Conservation (phyloP, 2,888 invertebrate genomes). For the Siphlonurus alternatus region DNA sequence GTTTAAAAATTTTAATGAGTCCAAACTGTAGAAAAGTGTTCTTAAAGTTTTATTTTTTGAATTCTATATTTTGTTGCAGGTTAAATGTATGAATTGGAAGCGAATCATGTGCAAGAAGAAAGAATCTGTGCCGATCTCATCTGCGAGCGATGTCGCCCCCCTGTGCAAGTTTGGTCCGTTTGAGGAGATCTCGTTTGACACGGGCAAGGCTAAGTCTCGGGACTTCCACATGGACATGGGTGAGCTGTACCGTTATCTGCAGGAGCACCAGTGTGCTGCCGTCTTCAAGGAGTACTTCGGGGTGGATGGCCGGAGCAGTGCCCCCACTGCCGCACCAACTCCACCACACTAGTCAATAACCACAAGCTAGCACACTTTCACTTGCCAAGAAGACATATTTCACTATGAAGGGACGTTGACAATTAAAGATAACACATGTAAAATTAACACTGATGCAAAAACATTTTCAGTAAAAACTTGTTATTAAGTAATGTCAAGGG, state of each 20-base stretch:
- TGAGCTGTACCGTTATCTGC: conserved; percentile 56
- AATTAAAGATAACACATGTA: too few species aligned
- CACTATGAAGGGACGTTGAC: too few species aligned
- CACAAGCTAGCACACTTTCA: too few species aligned
- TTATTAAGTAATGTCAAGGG: too few species aligned
- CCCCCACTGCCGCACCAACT: background rate
- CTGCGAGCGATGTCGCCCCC: conserved; percentile 22
- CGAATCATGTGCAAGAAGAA: conserved; percentile 57
- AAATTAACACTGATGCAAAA: too few species aligned
- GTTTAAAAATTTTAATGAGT: too few species aligned
- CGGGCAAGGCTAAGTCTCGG: conserved; percentile 26
- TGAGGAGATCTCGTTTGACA: conserved; percentile 44
- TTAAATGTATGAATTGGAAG: conserved; percentile 73
- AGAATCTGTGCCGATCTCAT: conserved; percentile 34
- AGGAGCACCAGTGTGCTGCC: conserved; percentile 45
- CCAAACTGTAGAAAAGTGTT: too few species aligned
- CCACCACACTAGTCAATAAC: too few species aligned
- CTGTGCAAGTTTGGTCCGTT: conserved; percentile 45
- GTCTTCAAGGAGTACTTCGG: conserved; percentile 73
- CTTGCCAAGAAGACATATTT: too few species aligned
- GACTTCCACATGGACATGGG: conserved; percentile 63
- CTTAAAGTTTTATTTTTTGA: too few species aligned
- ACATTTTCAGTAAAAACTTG: too few species aligned
- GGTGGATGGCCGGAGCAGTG: conserved; percentile 22
- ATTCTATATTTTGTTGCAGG: conserved; percentile 25